Evolutionary conservation across 64 coral and sea anemone species (phyloP).

Genomic region (Trachythela sp.): DNA sequence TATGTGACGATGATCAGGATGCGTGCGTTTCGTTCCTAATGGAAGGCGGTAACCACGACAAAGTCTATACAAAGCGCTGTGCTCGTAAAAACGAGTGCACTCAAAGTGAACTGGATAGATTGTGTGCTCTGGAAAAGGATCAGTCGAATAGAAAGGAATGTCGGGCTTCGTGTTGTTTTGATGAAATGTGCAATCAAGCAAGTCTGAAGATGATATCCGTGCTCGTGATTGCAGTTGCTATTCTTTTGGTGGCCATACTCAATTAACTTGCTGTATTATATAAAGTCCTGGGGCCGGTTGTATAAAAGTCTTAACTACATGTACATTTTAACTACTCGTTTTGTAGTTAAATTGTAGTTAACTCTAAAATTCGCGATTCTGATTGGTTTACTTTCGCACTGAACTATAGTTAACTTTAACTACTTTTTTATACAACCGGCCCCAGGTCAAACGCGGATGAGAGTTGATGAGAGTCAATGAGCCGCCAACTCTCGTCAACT

Average conservation of each 20-base stretch:
- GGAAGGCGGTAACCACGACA: not conserved
- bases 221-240: not conserved
- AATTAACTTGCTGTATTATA: not conserved
- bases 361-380: too few relatives aligned
- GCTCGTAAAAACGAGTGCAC: slow-evolving; percentile 8
- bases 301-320: too few relatives aligned
- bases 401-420: too few relatives aligned
- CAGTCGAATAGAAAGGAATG: not conserved
- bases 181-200: not conserved
- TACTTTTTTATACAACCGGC: too few relatives aligned
- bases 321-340: too few relatives aligned
- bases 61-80: slow-evolving; percentile 7
- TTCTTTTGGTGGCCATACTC: not conserved
- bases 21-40: not conserved
- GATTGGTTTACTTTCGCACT: too few relatives aligned
- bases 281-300: too few relatives aligned
- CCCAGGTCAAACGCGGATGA: too few relatives aligned
- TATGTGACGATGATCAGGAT: not conserved
- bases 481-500: too few relatives aligned
- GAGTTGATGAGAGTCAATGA: too few relatives aligned
- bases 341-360: too few relatives aligned
- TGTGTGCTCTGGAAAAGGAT: not conserved
- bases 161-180: not conserved
- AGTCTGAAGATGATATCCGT: not conserved
- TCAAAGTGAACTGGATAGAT: not conserved